These are phyloP conservation scores for Acheta domesticus DNA, from an alignment of 2,888 invertebrate genomes.

Conservation along the genomic window DNA sequence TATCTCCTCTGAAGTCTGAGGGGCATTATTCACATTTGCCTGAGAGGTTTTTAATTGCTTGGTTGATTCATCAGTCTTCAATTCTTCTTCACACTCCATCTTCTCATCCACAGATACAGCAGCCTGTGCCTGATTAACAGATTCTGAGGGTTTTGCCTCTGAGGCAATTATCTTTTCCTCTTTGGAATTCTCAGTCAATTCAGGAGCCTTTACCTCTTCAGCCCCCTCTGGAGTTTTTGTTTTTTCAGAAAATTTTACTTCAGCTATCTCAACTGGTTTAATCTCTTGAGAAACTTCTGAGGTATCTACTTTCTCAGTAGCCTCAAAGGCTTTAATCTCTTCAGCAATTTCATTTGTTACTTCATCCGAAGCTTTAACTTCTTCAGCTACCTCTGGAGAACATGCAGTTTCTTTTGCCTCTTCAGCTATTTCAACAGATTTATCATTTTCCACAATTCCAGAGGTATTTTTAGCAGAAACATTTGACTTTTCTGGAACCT, in stretches of 20 bases:
- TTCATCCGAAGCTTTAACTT: background rate
- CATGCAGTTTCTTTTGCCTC: background rate
- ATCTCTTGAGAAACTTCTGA: constrained; percentile 38
- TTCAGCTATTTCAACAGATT: background rate
- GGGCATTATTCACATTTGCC: too few species aligned
- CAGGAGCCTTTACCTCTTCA: constrained; percentile 33
- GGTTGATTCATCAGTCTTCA: background rate
- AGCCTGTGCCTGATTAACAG: constrained; percentile 27
- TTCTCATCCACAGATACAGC: background rate
- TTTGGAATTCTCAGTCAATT: constrained; percentile 26
- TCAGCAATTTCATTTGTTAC: constrained; percentile 31
- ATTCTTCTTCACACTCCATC: background rate
- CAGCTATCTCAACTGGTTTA: constrained; percentile 39
- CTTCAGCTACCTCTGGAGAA: constrained; percentile 12
- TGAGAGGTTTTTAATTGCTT: too few species aligned
- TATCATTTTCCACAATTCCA: background rate
- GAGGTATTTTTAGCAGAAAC: constrained; percentile 19
- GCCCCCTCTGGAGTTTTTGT: constrained; percentile 32
- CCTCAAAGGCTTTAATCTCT: constrained; percentile 24
- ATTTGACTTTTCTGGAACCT: too few species aligned
- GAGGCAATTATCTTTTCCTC: constrained; percentile 29
- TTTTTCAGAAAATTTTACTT: constrained; percentile 31
- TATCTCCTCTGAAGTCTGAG: constrained; percentile 28
- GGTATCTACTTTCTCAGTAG: constrained; percentile 33
- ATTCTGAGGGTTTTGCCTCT: constrained; percentile 31